Evolutionary conservation across 2,113 vertebrate species (phyloP).

Genomic region (Nycticebus coucang): DNA sequence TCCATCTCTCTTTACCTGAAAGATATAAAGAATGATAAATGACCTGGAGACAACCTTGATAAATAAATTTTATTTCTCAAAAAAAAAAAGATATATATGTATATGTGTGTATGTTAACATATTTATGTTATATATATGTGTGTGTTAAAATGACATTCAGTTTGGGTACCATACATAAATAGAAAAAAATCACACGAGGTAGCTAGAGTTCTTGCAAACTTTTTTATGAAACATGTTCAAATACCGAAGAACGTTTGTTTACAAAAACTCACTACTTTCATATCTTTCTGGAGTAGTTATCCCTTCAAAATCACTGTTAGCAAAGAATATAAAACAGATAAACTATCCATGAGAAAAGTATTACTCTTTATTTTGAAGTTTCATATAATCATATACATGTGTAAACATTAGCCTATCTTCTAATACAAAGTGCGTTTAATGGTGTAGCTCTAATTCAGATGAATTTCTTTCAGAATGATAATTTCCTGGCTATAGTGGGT

Average conservation of each 20-base stretch:
- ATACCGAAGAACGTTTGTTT: background rate
- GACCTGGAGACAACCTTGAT: background rate
- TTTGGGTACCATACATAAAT: background rate
- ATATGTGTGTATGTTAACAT: no score
- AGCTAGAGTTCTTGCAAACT: background rate
- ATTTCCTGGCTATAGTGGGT: background rate
- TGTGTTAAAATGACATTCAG: background rate
- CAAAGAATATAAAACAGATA: background rate
- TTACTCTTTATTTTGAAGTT: background rate
- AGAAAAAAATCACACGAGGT: background rate
- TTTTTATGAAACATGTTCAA: background rate
- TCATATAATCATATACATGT: background rate
- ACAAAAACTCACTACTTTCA: background rate
- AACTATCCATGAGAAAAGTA: conserved; percentile 10
- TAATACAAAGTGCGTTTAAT: background rate
- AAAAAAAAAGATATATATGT: background rate
- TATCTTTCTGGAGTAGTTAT: conserved; percentile 19
- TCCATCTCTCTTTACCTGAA: background rate
- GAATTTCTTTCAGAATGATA: background rate
- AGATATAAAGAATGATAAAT: background rate
- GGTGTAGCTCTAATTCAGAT: background rate
- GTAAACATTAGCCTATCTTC: background rate
- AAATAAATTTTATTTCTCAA: background rate
- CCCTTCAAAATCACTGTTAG: background rate
- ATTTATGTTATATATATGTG: no score